Evolutionary conservation across 2,888 invertebrate species (phyloP).

Genomic region (Amphipoea lucens): DNA sequence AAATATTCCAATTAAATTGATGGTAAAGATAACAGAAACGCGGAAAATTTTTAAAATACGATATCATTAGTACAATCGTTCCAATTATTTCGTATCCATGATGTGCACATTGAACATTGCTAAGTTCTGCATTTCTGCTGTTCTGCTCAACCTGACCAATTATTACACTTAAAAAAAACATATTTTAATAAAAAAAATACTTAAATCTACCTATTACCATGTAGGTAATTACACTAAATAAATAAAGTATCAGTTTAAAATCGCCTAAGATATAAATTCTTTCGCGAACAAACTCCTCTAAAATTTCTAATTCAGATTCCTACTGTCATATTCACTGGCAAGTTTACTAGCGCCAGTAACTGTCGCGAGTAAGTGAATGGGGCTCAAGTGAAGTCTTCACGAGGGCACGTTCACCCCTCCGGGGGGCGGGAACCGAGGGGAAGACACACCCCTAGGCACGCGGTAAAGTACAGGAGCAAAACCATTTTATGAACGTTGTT

Average conservation of each 20-base stretch:
- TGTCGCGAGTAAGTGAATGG: conserved; percentile 69
- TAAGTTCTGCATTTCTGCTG: background rate
- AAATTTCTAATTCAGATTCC: background rate
- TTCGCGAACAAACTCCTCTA: background rate
- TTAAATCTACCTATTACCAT: too few species aligned
- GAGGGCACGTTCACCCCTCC: conserved; percentile 78
- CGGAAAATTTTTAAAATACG: background rate
- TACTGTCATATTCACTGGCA: conserved; percentile 21
- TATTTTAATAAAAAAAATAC: too few species aligned
- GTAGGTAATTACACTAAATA: background rate
- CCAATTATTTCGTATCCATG: background rate
- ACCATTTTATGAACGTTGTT: conserved; percentile 31
- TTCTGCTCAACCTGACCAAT: background rate
- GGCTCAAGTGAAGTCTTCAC: conserved; percentile 77
- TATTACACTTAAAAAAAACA: background rate
- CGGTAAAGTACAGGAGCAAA: conserved; percentile 74
- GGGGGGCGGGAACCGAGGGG: conserved; percentile 79
- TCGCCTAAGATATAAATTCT: background rate
- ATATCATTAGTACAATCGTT: background rate
- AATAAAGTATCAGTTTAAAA: background rate
- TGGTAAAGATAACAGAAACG: background rate
- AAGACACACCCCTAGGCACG: conserved; percentile 87
- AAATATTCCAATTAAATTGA: background rate
- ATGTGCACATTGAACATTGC: background rate
- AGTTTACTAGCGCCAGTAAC: conserved; percentile 51